phyloP scores from a whole-genome alignment of 2,113 vertebrate genomes.

The Acrocephalus arundinaceus region DNA sequence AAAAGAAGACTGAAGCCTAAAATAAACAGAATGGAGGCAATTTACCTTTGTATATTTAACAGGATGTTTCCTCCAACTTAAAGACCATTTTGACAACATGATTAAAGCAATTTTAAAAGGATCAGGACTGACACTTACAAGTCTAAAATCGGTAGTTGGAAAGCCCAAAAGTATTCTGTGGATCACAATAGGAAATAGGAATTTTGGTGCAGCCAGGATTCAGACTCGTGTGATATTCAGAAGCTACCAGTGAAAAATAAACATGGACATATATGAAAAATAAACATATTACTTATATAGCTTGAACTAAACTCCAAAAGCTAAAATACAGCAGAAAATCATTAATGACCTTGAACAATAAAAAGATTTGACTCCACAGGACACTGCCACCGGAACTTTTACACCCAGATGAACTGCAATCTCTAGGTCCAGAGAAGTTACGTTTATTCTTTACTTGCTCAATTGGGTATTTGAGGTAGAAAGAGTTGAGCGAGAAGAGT shows the following conservation, averaged over 20 bases:
- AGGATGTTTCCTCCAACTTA: not conserved
- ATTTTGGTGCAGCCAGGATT: not conserved
- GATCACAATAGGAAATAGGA: not conserved
- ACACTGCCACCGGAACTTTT: not conserved
- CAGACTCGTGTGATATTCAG: not conserved
- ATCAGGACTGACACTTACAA: not conserved
- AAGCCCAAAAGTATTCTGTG: not conserved
- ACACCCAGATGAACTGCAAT: not conserved
- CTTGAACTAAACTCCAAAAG: not conserved
- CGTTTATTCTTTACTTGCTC: not conserved
- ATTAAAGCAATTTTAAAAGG: not conserved
- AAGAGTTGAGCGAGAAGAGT: not conserved
- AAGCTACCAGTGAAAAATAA: not conserved
- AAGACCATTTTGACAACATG: not conserved
- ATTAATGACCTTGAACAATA: not conserved
- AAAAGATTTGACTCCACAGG: not conserved
- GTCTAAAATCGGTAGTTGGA: not conserved
- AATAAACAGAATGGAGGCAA: not conserved
- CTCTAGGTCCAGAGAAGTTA: not conserved
- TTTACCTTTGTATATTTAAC: not conserved
- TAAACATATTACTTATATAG: not conserved
- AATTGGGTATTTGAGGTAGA: not conserved
- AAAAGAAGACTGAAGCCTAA: not conserved
- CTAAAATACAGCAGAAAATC: not conserved
- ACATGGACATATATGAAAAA: not conserved